Evolutionary conservation across 2,113 vertebrate genomes (phyloP).

Genomic region (Tricholaema leucomelas): DNA sequence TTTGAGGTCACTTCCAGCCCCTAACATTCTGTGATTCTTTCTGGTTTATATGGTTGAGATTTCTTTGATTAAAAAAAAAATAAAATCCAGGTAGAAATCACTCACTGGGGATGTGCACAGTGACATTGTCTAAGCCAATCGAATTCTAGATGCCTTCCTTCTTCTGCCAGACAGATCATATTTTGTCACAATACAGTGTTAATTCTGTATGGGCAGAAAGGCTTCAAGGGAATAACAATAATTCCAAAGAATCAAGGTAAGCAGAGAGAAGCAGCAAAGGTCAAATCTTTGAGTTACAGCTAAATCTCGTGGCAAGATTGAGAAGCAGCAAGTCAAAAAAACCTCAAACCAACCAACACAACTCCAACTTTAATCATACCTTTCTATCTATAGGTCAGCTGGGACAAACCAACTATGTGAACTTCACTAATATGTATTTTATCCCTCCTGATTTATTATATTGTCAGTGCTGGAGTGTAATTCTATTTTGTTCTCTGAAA

Average conservation of each 20-base stretch:
- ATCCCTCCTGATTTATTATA: conserved; percentile 58
- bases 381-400: conserved; percentile 70
- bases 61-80: conserved; percentile 7
- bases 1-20: no score
- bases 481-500: conserved; percentile 70
- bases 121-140: conserved; percentile 76
- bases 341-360: background rate
- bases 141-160: conserved; percentile 79
- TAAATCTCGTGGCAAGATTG: conserved; percentile 62
- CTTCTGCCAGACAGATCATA: conserved; percentile 79
- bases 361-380: conserved; percentile 57
- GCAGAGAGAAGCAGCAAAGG: conserved; percentile 61
- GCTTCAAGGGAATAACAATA: conserved; percentile 76
- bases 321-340: conserved; percentile 63
- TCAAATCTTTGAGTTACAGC: conserved; percentile 61
- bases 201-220: conserved; percentile 77
- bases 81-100: conserved; percentile 20
- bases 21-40: background rate
- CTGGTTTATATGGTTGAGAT: background rate
- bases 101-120: conserved; percentile 11
- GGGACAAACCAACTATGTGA: conserved; percentile 55
- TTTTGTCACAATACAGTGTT: conserved; percentile 78
- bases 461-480: conserved; percentile 61
- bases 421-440: conserved; percentile 59
- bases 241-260: conserved; percentile 75